These are phyloP conservation scores for Lates japonicus DNA, from an alignment of 2,797 vertebrate genomes.

Conservation along the genomic window DNA sequence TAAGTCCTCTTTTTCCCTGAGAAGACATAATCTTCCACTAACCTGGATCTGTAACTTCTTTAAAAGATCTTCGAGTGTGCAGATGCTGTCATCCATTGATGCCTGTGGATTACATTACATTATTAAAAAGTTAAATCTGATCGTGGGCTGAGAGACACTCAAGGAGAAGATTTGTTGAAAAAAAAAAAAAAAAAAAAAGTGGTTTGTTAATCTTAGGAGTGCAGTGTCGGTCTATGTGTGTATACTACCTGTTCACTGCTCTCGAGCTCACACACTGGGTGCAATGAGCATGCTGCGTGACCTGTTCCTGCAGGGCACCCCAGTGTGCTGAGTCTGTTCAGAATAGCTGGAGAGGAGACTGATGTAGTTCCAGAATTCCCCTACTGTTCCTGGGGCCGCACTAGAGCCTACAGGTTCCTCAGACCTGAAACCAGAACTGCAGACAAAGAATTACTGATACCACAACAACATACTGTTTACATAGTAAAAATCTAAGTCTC, in stretches of 20 bases:
- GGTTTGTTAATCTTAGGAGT: not conserved
- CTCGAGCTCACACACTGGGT: conserved; percentile 74
- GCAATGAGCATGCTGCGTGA: conserved; percentile 77
- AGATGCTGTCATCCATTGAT: conserved; percentile 74
- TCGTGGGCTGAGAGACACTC: not conserved
- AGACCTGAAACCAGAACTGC: conserved; percentile 83
- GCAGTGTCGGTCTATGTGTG: not conserved
- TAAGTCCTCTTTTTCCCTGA: not conserved
- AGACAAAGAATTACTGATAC: not conserved
- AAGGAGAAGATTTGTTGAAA: no score
- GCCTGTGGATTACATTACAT: conserved; percentile 67
- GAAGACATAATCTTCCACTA: conserved; percentile 25
- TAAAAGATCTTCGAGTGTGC: conserved; percentile 81
- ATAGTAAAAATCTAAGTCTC: not conserved
- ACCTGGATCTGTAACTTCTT: conserved; percentile 84
- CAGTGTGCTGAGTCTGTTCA: conserved; percentile 83
- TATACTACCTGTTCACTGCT: conserved; percentile 84
- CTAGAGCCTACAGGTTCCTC: conserved; percentile 83
- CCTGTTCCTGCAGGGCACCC: no score
- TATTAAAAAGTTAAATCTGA: not conserved
- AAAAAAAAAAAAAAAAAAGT: no score
- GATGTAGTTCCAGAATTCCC: conserved; percentile 85
- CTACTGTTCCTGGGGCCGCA: conserved; percentile 77
- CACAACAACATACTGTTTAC: not conserved
- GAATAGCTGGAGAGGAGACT: conserved; percentile 76